These are phyloP conservation scores for Ennomos fuscantarius DNA, from an alignment of 2,888 invertebrate genomes.

Conservation along the genomic window DNA sequence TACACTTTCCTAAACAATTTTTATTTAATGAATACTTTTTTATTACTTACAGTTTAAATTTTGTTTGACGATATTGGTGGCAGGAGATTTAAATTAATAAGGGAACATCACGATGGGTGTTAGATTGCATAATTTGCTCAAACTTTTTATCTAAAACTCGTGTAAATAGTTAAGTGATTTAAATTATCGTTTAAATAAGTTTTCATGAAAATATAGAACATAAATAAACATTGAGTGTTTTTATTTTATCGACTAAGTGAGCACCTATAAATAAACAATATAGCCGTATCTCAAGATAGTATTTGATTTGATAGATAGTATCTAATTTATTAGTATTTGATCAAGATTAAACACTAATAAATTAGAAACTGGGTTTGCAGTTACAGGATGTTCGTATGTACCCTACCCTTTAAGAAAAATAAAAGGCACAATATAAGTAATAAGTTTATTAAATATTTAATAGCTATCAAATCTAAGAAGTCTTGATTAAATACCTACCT, in stretches of 20 bases:
- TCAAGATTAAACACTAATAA: no score
- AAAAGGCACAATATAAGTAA: no score
- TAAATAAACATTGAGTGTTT: constrained; percentile 9
- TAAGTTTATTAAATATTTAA: no score
- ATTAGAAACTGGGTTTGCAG: no score
- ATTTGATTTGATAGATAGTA: no score
- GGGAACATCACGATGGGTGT: constrained; percentile 46
- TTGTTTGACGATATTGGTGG: constrained; percentile 55
- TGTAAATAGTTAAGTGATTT: constrained; percentile 65
- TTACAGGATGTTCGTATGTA: no score
- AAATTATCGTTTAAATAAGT: constrained; percentile 53
- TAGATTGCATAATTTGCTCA: constrained; percentile 57
- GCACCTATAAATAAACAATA: no score
- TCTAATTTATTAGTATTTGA: no score
- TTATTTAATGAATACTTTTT: constrained; percentile 10
- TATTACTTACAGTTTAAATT: constrained; percentile 1
- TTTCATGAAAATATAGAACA: constrained; percentile 48
- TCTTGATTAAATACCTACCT: no score
- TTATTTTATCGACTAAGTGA: not conserved
- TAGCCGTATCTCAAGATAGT: no score
- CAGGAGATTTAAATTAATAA: constrained; percentile 51
- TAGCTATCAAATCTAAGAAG: no score
- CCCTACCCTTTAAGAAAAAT: no score
- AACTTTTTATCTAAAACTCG: constrained; percentile 33
- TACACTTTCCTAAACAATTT: constrained; percentile 29